Evolutionary conservation across 2,888 invertebrate species (phyloP).

Genomic region (Callyntrura guangdongensis): DNA sequence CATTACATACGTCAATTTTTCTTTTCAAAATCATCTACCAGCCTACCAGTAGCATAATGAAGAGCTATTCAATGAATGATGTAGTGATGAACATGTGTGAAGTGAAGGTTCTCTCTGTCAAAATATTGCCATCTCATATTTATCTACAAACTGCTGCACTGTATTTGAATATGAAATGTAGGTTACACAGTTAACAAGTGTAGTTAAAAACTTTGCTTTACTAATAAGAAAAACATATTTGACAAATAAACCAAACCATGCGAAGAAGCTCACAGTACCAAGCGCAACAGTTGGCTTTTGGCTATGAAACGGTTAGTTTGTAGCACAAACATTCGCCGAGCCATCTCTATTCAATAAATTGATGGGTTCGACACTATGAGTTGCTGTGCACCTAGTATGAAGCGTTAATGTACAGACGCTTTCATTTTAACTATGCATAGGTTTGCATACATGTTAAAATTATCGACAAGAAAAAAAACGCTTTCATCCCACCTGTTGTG

Average conservation of each 20-base stretch:
- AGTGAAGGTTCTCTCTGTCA: not conserved
- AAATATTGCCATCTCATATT: not conserved
- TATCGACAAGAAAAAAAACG: conserved; percentile 1
- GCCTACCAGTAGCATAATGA: too few relatives aligned
- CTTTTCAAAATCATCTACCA: too few relatives aligned
- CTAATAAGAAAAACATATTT: conserved; percentile 23
- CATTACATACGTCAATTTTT: too few relatives aligned
- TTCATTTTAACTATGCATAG: not conserved
- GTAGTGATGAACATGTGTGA: not conserved
- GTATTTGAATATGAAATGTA: conserved; percentile 14
- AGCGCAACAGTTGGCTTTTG: conserved; percentile 14
- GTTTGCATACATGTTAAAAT: conserved; percentile 18
- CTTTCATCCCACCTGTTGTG: conserved; percentile 34
- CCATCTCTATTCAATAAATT: not conserved
- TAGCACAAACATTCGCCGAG: not conserved
- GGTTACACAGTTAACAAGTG: conserved; percentile 35
- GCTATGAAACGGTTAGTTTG: conserved; percentile 14
- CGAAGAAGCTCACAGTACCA: not conserved
- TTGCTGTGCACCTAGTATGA: not conserved
- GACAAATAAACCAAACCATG: not conserved
- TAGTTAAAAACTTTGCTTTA: conserved; percentile 17
- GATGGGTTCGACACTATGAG: conserved; percentile 48
- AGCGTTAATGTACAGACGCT: not conserved
- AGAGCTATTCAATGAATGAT: not conserved
- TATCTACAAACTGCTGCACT: not conserved